phyloP scores from a whole-genome alignment of 2,797 vertebrate species.

The Melopsittacus undulatus region DNA sequence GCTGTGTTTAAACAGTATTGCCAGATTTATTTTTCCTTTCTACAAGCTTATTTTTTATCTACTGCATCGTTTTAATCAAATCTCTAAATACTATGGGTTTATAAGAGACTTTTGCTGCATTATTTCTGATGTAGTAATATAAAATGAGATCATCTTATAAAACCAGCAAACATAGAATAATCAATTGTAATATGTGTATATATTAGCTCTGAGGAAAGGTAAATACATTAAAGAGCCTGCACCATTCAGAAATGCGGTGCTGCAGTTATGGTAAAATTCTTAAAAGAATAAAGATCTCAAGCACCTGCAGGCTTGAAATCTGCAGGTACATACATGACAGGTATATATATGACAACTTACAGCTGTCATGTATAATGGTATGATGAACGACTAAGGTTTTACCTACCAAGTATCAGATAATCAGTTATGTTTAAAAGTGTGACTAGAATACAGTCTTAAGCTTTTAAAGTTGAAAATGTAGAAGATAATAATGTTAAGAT shows the following conservation, averaged over 20 bases:
- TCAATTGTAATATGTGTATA: background rate
- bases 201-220: background rate
- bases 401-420: background rate
- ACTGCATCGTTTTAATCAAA: background rate
- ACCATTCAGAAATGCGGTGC: conserved; percentile 5
- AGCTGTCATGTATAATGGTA: background rate
- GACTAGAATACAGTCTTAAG: background rate
- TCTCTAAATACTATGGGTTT: background rate
- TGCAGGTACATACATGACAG: background rate
- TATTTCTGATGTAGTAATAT: conserved; percentile 17
- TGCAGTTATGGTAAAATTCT: background rate
- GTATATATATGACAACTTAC: background rate
- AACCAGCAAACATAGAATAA: background rate
- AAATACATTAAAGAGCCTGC: background rate
- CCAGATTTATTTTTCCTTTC: background rate
- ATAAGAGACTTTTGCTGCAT: conserved; percentile 11
- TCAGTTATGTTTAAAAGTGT: background rate
- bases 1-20: background rate
- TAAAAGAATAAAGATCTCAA: background rate
- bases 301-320: background rate
- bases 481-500: background rate
- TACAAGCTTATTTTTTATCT: background rate
- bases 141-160: conserved; percentile 31
- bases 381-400: background rate
- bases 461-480: background rate